Evolutionary conservation across 2,113 vertebrate genomes (phyloP), one percentile per base, ranked within the genome.

Genomic region (Synodontis membranacea): DNA sequence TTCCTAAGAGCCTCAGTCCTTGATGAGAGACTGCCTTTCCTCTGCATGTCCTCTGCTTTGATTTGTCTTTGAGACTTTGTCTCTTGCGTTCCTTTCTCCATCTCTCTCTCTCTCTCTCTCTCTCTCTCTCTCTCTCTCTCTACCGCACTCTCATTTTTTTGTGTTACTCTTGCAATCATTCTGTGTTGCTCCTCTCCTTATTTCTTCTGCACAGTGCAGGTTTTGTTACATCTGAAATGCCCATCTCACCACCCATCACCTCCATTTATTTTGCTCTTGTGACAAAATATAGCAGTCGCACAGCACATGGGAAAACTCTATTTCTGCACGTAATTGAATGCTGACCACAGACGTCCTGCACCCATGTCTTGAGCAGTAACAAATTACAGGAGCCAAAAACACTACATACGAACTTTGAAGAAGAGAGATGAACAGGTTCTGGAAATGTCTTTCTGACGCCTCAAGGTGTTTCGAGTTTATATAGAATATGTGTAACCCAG

Each of bases 201-300:
- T 19, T 31, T 28, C 28, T 50, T 83, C 44, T 0, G 4, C n/a
- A 21, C 39, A 62, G 11, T 25, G 19, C 39, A 17, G 34, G 21
- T 28, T 64, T 46, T 78, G 14, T 50, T 50, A 52, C 60, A 37
- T n/a, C 58, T n/a, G 11, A 39, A 82, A 75, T 86, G n/a, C 81
- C 76, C 34, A 42, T 28, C 66, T 54, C 14, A 23, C 48, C 50
- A 44, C 44, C 44, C 46, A 8, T 31, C 21, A 1, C 17, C 31
- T 37, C 76, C 50, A 79, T 79, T 85, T 82, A 82, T 82, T 76
- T 62, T 21, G 7, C 82, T 76, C 52, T 72, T 52, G 31, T 39
- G 48, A 31, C 76, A 34, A 48, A 78, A 78, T 85, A 78, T 37
- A 85, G 72, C 60, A 80, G 83, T 28, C 54, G 72, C 75, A 72